Evolutionary conservation across 1,140 invertebrate genomes (phyloP).

Genomic region (Pemphigus obesinymphae): DNA sequence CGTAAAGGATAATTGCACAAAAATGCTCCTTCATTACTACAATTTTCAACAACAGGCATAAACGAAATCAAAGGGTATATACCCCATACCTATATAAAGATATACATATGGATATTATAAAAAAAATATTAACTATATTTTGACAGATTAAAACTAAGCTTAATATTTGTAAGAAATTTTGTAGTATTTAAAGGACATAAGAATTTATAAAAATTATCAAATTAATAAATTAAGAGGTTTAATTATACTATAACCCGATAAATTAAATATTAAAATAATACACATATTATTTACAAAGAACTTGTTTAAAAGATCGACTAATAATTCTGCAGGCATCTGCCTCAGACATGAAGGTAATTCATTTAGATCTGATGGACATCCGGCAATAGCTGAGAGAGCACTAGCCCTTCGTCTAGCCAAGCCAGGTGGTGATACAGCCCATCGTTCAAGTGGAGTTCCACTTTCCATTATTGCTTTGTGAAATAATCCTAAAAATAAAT

Average conservation of each 20-base stretch:
- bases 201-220: too few relatives aligned
- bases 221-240: too few relatives aligned
- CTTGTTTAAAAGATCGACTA: constrained; percentile 47
- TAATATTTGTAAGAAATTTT: too few relatives aligned
- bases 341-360: constrained; percentile 58
- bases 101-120: too few relatives aligned
- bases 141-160: too few relatives aligned
- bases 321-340: constrained; percentile 50
- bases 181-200: too few relatives aligned
- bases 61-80: background rate
- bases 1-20: background rate
- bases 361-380: constrained; percentile 55
- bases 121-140: too few relatives aligned
- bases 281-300: constrained; percentile 41
- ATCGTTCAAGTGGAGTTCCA: constrained; percentile 61
- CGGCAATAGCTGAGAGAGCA: constrained; percentile 54
- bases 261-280: too few relatives aligned
- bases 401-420: background rate
- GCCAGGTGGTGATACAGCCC: constrained; percentile 51
- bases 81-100: too few relatives aligned
- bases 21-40: background rate
- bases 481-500: constrained; percentile 54
- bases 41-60: background rate
- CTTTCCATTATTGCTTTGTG: constrained; percentile 62
- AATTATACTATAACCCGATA: too few relatives aligned